phyloP scores from a whole-genome alignment of 2,888 invertebrate species.

The Parasteatoda lunata region DNA sequence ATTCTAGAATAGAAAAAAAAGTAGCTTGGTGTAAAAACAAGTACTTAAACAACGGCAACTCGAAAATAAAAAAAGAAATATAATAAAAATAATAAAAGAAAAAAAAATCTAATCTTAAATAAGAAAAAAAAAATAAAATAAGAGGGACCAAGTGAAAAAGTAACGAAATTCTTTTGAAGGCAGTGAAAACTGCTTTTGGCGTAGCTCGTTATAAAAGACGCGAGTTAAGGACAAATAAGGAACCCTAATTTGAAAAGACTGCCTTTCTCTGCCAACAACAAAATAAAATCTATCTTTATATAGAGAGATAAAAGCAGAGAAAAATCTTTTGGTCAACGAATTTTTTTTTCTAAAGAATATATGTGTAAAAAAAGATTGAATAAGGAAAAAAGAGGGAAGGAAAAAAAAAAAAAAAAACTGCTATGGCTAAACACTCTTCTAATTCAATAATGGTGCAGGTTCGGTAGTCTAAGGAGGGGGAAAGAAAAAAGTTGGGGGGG shows the following conservation, averaged over 20 bases:
- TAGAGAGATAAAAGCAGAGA: conserved; percentile 7
- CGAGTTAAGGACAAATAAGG: conserved; percentile 61
- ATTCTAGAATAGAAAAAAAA: neutral
- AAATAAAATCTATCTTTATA: conserved; percentile 39
- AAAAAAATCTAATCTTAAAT: conserved; percentile 12
- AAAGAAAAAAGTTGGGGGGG: conserved; percentile 1
- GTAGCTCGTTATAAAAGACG: conserved; percentile 66
- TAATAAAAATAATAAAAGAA: conserved; percentile 11
- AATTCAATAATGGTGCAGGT: conserved; percentile 63
- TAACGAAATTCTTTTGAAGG: conserved; percentile 55
- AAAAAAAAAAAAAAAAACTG: conserved; percentile 13
- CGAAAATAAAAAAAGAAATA: conserved; percentile 29
- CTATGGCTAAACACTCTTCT: conserved; percentile 50
- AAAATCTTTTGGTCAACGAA: conserved; percentile 61
- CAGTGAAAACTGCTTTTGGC: conserved; percentile 67
- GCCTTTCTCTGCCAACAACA: conserved; percentile 31
- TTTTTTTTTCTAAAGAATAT: conserved; percentile 19
- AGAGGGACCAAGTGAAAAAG: conserved; percentile 26
- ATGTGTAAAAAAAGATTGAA: neutral
- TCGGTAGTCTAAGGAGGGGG: conserved; percentile 4
- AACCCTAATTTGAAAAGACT: conserved; percentile 68
- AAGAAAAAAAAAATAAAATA: neutral
- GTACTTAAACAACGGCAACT: conserved; percentile 50
- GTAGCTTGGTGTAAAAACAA: conserved; percentile 48
- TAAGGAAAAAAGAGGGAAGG: neutral